Base-by-base conservation (phyloP, 2,888 invertebrate species). In the Eristalinus aeneus region DNA sequence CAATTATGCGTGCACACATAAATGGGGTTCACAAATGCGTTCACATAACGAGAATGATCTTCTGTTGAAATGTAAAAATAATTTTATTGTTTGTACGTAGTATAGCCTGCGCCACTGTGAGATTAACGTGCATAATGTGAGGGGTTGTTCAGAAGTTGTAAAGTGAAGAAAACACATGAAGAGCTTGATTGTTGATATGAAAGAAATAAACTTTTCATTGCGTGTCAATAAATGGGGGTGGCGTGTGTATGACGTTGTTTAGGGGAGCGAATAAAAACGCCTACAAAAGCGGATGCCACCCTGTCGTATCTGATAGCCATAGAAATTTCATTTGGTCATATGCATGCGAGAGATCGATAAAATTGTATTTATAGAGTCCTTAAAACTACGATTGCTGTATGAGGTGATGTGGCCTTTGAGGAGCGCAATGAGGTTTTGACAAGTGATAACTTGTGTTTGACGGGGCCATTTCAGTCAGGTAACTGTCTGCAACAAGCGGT, bases 1-100 rank as follows among this genome's bases (percentile, higher is more conserved):
- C 64, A 73, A 73, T 64, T 73, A 54, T 63, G 73, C 64, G 27
- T 56, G 64, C 54, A 32, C 16, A 53, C 72, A 53, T 72, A 72
- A 71, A 69, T 34, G 39, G 12, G 2, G 27, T 34, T 22, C 22
- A 11, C 34, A 16, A 71, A 68, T 68, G 56, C 22, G 60, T 58
- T 60, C 61, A 72, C 61, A n/a, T 27, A 60, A 23, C 20, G 54
- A 34, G 54, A 53, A 64, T 64, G 16, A 72, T 72, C 34, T 54
- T 16, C 31, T 36, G 73, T 64, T 36, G 63, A 64, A 73, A 73
- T 73, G 73, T 23, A 73, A 73, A 73, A 73, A 73, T 73, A 56
- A 73, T 73, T 64, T 73, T 64, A 73, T 64, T 73, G 64, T 31
- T 22, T 20, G 34, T 36, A 54, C 23, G 60, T 53, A 16, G 20